Percentiles rank a stretch among this genome's conserved stretches.
phyloP scores from a whole-genome alignment of 1,140 invertebrate species.

The Cydia pomonella region DNA sequence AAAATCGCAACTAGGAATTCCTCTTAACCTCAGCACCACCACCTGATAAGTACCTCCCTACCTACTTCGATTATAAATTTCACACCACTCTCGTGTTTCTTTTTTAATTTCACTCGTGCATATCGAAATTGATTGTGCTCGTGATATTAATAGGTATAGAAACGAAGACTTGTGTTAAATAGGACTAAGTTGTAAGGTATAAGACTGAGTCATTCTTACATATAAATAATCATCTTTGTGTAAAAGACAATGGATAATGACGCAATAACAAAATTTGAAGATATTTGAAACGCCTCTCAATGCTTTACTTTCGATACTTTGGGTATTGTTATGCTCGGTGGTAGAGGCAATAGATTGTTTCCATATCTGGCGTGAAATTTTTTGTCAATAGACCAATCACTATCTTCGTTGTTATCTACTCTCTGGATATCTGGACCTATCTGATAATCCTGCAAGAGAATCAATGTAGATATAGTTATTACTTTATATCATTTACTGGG shows the following conservation, averaged over 20 bases:
- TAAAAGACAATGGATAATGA: slow-evolving; percentile 15
- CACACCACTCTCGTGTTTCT: neutral
- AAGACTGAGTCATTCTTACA: neutral
- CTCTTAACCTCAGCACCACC: neutral
- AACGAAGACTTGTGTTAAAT: neutral
- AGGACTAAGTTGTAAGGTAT: neutral
- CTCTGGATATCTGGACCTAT: slow-evolving; percentile 41
- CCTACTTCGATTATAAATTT: neutral
- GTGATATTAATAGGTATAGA: neutral
- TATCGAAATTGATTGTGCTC: slow-evolving; percentile 9
- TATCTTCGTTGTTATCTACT: slow-evolving; percentile 49
- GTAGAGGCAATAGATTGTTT: slow-evolving; percentile 78
- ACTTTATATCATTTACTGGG: slow-evolving; percentile 11
- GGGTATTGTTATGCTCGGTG: slow-evolving; percentile 76
- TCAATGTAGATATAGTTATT: slow-evolving; percentile 40
- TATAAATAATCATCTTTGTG: neutral
- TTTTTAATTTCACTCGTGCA: slow-evolving; percentile 22
- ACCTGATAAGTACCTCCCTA: neutral
- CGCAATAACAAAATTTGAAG: neutral
- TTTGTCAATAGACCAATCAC: slow-evolving; percentile 61
- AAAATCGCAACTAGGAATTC: too few species aligned
- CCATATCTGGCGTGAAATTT: slow-evolving; percentile 80
- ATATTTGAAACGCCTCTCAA: slow-evolving; percentile 37
- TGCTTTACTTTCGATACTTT: slow-evolving; percentile 72
- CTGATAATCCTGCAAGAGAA: slow-evolving; percentile 64